These are phyloP conservation scores for Anagyrus pseudococci DNA, from an alignment of 2,888 invertebrate species.

Conservation along the genomic window DNA sequence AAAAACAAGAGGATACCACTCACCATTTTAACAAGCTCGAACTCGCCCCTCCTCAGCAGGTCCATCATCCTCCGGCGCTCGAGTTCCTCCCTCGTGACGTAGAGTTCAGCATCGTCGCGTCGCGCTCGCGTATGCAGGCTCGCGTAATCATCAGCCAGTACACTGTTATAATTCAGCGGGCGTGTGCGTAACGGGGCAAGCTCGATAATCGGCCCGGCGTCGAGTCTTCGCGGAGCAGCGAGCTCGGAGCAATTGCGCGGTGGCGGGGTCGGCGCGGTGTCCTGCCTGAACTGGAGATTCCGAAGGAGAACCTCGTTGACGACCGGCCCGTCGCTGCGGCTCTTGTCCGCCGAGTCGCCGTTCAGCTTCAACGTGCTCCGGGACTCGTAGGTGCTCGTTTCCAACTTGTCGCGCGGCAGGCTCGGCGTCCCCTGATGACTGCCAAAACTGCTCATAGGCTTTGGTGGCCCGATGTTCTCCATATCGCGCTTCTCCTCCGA, in stretches of 20 bases:
- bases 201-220: slow-evolving; percentile 18
- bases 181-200: slow-evolving; percentile 34
- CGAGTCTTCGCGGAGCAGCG: slow-evolving; percentile 9
- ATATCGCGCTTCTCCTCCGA: background rate
- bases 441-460: slow-evolving; percentile 3
- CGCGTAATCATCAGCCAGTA: slow-evolving; percentile 52
- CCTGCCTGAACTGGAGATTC: slow-evolving; percentile 52
- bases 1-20: too few relatives aligned
- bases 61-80: slow-evolving; percentile 53
- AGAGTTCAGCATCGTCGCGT: slow-evolving; percentile 44
- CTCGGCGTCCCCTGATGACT: background rate
- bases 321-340: slow-evolving; percentile 40
- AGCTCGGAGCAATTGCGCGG: slow-evolving; percentile 17
- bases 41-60: slow-evolving; percentile 49
- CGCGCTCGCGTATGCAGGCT: slow-evolving; percentile 40
- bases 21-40: slow-evolving; percentile 50
- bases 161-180: slow-evolving; percentile 49
- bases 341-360: slow-evolving; percentile 27
- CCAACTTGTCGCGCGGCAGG: slow-evolving; percentile 7
- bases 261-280: slow-evolving; percentile 31
- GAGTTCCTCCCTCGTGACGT: slow-evolving; percentile 53
- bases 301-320: slow-evolving; percentile 52
- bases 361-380: slow-evolving; percentile 43
- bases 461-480: background rate
- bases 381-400: slow-evolving; percentile 41